Base-by-base conservation (phyloP, 2,888 invertebrate genomes). In the Cheilosia vulpina region DNA sequence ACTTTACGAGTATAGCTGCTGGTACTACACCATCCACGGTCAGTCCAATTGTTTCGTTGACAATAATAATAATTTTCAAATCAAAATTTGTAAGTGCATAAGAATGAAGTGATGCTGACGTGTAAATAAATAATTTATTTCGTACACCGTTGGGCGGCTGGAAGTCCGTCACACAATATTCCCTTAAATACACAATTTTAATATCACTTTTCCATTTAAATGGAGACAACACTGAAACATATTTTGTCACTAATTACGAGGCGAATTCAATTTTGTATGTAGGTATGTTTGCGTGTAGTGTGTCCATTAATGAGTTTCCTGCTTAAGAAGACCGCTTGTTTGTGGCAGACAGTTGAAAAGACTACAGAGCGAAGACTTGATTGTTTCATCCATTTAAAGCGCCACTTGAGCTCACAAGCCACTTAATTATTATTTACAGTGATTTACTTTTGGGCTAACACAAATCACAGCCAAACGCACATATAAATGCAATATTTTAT, bases 301-400 rank as follows among this genome's bases (percentile, higher is more conserved):
- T 68, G 21, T 50, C 62, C 55, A 41, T 66, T 81, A 85, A 85
- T 85, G 85, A 62, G 85, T 68, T 85, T 85, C 85, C 85, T 85
- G 85, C 47, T 85, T 85, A 72, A 80, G 57, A 72, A 76, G 62
- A 24, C 43, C 38, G 17, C 60, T 55, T 66, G 21, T 50, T 65
- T 75, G 71, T 71, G 68, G 24, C 68, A 34, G 55, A 69, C 31
- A 5, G 63, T 57, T 58, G 58, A 62, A 73, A 57, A 45, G 50
- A 71, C 77, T 63, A 72, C 50, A 43, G 69, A 11, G 62, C 47
- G 34, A 19, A 69, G 34, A 69, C 57, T 78, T 34, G 60, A 17
- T 43, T 52, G 47, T n/a, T 65, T 55, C 55, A 34, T 57, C 45
- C 76, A 85, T 76, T 81, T 66, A 80, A 75, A 85, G 85, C 85